Percentiles rank a stretch among this genome's conserved stretches.
Conservation (phyloP, 2,888 invertebrate species). For the Eutolmus rufibarbis region DNA sequence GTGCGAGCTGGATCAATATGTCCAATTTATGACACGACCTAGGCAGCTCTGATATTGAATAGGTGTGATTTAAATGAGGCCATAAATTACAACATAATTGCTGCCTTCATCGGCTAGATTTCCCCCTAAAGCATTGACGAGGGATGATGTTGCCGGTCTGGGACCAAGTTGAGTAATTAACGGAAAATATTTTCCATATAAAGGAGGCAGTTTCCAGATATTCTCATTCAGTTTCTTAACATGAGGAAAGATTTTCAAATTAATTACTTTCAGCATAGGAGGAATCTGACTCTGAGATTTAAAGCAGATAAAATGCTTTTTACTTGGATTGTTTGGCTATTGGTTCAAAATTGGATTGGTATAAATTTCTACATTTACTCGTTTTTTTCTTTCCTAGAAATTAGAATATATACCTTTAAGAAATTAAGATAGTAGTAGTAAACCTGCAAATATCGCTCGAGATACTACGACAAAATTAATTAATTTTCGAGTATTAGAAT, state of each 20-base stretch:
- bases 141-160: not conserved
- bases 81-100: not conserved
- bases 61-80: not conserved
- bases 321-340: not conserved
- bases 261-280: not conserved
- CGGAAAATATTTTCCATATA: not conserved
- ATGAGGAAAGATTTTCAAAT: not conserved
- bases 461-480: not conserved
- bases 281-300: not conserved
- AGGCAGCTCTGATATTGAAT: not conserved
- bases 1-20: not conserved
- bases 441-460: too few species aligned
- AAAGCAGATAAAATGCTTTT: not conserved
- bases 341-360: not conserved
- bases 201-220: not conserved
- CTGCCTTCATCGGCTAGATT: not conserved
- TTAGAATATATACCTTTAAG: too few species aligned
- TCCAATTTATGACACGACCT: not conserved
- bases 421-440: too few species aligned
- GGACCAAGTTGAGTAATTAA: not conserved
- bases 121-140: not conserved
- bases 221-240: not conserved
- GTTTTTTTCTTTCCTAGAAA: too few species aligned
- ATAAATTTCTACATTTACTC: too few species aligned
- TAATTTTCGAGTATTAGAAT: not conserved